These are phyloP conservation scores for Nematopogon swammerdamellus DNA, from an alignment of 2,888 invertebrate genomes.

Conservation along the genomic window DNA sequence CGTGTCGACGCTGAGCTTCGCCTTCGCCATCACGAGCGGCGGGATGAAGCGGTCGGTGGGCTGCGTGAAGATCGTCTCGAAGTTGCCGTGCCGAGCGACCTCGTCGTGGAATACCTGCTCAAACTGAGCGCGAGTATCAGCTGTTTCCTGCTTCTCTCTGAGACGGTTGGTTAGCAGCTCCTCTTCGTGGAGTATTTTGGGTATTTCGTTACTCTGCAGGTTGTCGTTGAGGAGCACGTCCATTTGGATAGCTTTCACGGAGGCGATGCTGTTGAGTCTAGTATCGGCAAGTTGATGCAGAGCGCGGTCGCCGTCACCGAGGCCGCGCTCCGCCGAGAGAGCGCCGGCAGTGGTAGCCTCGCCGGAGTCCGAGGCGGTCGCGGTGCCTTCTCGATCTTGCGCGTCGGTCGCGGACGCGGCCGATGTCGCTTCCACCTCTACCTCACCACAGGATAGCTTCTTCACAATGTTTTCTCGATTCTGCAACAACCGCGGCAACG, in stretches of 20 bases:
- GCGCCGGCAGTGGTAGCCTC: no score
- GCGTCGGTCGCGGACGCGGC: conserved; percentile 15
- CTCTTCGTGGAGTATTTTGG: conserved; percentile 21
- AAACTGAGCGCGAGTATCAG: conserved; percentile 37
- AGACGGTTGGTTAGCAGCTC: conserved; percentile 9
- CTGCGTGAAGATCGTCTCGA: conserved; percentile 46
- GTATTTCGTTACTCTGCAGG: conserved; percentile 35
- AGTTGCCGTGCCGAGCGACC: conserved; percentile 37
- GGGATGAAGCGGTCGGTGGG: conserved; percentile 51
- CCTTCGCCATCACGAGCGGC: conserved; percentile 50
- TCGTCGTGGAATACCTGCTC: conserved; percentile 44
- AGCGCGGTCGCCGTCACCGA: no score
- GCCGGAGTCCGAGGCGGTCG: no score
- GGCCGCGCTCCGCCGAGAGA: no score
- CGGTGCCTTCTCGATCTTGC: no score
- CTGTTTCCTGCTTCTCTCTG: conserved; percentile 27
- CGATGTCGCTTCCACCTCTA: conserved; percentile 31
- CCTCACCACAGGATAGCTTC: conserved; percentile 57
- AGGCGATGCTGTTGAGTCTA: conserved; percentile 7
- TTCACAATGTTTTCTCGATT: conserved; percentile 59
- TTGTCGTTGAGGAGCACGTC: conserved; percentile 25
- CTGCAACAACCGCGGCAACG: no score
- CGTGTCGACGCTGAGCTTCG: conserved; percentile 49
- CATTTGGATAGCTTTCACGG: conserved; percentile 24
- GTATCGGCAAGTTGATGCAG: conserved; percentile 7